Conservation (phyloP, 2,113 vertebrate species). For the Noturus placidus region DNA sequence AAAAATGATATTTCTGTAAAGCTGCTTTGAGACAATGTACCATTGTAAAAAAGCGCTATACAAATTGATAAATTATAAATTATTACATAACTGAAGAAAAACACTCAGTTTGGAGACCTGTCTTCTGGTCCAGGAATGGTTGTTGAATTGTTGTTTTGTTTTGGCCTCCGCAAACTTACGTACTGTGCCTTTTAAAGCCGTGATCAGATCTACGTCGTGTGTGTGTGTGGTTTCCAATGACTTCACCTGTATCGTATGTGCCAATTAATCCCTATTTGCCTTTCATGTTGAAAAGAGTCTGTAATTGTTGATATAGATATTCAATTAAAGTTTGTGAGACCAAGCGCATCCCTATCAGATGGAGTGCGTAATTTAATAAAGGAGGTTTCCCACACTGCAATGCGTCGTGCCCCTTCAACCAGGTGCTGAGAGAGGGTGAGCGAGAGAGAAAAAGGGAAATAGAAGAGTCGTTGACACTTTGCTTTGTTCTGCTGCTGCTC, state of each 20-base stretch:
- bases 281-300: conserved; percentile 63
- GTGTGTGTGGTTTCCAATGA: conserved; percentile 37
- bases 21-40: too few relatives aligned
- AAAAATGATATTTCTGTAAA: too few relatives aligned
- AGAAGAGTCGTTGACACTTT: background rate
- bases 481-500: conserved; percentile 43
- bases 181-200: background rate
- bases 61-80: too few relatives aligned
- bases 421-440: background rate
- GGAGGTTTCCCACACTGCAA: conserved; percentile 55
- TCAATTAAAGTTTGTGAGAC: conserved; percentile 58
- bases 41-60: too few relatives aligned
- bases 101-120: background rate
- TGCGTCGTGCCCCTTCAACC: background rate
- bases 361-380: conserved; percentile 68
- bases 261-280: conserved; percentile 67
- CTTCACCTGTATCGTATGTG: conserved; percentile 55
- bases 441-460: background rate
- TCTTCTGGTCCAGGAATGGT: background rate
- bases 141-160: too few relatives aligned
- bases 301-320: conserved; percentile 71
- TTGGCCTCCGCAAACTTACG: background rate
- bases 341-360: conserved; percentile 60
- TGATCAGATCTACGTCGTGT: conserved; percentile 5
- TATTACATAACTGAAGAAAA: background rate